Conservation (phyloP, 2,113 vertebrate species). For the Sinocyclocheilus rhinocerous region DNA sequence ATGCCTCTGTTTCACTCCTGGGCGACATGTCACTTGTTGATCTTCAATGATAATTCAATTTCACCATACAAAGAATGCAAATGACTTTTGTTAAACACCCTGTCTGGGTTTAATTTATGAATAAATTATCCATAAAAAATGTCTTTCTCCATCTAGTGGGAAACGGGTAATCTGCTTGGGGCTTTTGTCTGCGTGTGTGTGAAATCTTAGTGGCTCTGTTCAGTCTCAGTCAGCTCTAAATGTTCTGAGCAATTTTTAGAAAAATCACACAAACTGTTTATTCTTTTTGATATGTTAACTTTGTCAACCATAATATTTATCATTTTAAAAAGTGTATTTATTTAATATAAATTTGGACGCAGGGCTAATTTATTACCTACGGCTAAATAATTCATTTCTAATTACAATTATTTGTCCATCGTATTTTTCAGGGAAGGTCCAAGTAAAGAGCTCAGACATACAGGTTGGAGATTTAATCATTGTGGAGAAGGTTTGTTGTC, state of each 20-base stretch:
- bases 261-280: neutral
- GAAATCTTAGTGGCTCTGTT: neutral
- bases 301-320: neutral
- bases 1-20: neutral
- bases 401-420: slow-evolving; percentile 7
- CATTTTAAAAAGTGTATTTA: neutral
- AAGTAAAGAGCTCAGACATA: slow-evolving; percentile 98
- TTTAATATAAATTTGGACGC: neutral
- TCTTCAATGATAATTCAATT: neutral
- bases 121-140: neutral
- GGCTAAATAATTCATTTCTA: slow-evolving; percentile 12
- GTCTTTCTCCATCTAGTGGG: neutral
- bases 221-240: neutral
- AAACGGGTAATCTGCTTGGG: neutral
- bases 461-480: slow-evolving; percentile 98
- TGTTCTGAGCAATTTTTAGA: neutral
- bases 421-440: slow-evolving; percentile 85
- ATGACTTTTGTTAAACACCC: neutral
- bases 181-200: slow-evolving; percentile 15
- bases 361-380: neutral
- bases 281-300: neutral
- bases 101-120: slow-evolving; percentile 10
- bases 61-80: neutral
- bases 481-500: slow-evolving; percentile 89
- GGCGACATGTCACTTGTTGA: neutral